A percentile compares a stretch with the other conserved stretches of the same genome.
phyloP scores from a whole-genome alignment of 2,888 invertebrate species.

The Cerceris rybyensis region DNA sequence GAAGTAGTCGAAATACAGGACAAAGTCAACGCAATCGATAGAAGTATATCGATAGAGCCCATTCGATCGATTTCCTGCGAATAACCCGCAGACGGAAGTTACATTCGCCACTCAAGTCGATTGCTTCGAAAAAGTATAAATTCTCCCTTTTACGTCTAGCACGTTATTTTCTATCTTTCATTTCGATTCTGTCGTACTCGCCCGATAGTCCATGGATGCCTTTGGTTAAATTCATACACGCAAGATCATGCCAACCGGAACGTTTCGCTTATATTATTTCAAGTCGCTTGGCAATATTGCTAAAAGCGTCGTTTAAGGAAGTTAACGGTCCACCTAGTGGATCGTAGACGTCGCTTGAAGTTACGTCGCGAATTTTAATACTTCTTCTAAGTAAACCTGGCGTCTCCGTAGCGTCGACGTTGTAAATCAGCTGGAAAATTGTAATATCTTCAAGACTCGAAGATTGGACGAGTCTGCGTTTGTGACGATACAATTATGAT shows the following conservation, averaged over 20 bases:
- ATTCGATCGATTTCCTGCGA: too few relatives aligned
- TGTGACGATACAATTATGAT: constrained; percentile 16
- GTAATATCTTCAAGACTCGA: constrained; percentile 23
- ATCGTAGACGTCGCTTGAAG: constrained; percentile 22
- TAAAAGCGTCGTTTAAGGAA: constrained; percentile 38
- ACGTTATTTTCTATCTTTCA: neutral
- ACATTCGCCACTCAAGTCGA: constrained; percentile 11
- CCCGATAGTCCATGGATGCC: neutral
- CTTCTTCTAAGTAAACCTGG: constrained; percentile 18
- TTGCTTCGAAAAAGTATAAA: neutral
- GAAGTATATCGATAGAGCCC: too few relatives aligned
- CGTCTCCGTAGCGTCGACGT: neutral
- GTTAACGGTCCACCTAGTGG: constrained; percentile 9
- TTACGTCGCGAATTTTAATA: constrained; percentile 44
- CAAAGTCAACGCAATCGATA: too few relatives aligned
- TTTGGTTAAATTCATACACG: constrained; percentile 2
- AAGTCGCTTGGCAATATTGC: constrained; percentile 24
- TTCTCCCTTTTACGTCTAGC: neutral
- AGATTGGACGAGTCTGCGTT: constrained; percentile 16
- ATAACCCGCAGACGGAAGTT: neutral
- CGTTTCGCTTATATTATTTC: constrained; percentile 17
- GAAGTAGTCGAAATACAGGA: too few relatives aligned
- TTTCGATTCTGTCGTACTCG: neutral
- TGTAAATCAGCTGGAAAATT: constrained; percentile 45
- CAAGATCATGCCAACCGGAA: neutral